These are phyloP conservation scores for Lumbricus terrestris DNA, from an alignment of 2,888 invertebrate species.

Conservation along the genomic window DNA sequence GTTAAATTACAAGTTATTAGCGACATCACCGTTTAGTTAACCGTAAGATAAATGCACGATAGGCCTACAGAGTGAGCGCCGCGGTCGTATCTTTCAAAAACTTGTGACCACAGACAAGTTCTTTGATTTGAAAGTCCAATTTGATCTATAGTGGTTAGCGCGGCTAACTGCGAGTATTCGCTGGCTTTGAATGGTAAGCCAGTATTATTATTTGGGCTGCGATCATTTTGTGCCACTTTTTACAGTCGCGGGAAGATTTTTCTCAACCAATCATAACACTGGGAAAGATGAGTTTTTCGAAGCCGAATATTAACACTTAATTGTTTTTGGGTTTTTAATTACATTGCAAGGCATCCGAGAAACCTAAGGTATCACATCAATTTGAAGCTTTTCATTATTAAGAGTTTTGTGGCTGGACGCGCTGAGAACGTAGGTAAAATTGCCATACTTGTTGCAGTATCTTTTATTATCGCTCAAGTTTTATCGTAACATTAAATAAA, in stretches of 20 bases:
- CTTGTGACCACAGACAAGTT: too few relatives aligned
- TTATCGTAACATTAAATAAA: not conserved
- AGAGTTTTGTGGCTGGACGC: not conserved
- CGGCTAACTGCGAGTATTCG: not conserved
- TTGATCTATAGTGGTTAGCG: not conserved
- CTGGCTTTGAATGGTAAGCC: not conserved
- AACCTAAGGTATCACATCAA: not conserved
- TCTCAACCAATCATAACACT: not conserved
- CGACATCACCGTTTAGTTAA: too few relatives aligned
- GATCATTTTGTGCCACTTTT: not conserved
- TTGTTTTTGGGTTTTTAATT: not conserved
- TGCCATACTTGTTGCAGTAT: not conserved
- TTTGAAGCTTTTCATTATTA: not conserved
- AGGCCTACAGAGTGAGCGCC: too few relatives aligned
- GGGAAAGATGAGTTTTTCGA: not conserved
- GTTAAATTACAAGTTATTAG: too few relatives aligned
- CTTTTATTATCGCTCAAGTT: not conserved
- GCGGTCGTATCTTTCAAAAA: too few relatives aligned
- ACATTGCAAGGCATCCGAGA: not conserved
- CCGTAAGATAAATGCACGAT: too few relatives aligned
- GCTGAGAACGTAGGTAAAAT: not conserved
- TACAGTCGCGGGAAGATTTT: conserved; percentile 3
- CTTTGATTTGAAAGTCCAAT: too few relatives aligned
- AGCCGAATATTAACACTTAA: not conserved
- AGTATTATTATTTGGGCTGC: not conserved